Percentiles rank a stretch among this genome's conserved stretches.
phyloP scores from a whole-genome alignment of 2,797 vertebrate genomes.

The Scolopax bukidnonensis region DNA sequence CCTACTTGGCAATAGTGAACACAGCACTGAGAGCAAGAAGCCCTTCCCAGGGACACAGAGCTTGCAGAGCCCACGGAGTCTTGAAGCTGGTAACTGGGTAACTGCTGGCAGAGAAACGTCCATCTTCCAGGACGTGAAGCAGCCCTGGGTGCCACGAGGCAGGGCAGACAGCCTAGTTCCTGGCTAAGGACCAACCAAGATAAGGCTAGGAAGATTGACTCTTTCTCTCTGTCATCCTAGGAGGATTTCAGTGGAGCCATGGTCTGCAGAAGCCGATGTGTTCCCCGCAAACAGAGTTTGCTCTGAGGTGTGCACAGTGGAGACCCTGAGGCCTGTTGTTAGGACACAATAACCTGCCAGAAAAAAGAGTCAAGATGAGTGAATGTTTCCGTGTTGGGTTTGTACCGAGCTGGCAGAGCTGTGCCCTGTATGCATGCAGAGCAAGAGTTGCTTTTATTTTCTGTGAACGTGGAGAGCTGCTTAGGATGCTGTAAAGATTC shows the following conservation, averaged over 20 bases:
- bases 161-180: background rate
- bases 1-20: too few species aligned
- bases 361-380: background rate
- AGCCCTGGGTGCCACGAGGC: background rate
- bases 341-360: background rate
- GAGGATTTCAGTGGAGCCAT: background rate
- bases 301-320: background rate
- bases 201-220: background rate
- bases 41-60: background rate
- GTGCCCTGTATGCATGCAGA: accelerated
- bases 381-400: background rate
- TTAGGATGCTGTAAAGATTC: background rate
- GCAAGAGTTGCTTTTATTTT: accelerated
- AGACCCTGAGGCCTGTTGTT: background rate
- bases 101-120: background rate
- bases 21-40: background rate
- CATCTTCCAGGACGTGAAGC: background rate
- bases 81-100: background rate
- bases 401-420: background rate
- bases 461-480: background rate
- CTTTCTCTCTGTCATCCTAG: background rate
- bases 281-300: accelerated
- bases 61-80: background rate
- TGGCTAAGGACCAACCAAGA: background rate
- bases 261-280: background rate